Conservation (phyloP, 2,797 vertebrate genomes). For the Pangasius macronema region DNA sequence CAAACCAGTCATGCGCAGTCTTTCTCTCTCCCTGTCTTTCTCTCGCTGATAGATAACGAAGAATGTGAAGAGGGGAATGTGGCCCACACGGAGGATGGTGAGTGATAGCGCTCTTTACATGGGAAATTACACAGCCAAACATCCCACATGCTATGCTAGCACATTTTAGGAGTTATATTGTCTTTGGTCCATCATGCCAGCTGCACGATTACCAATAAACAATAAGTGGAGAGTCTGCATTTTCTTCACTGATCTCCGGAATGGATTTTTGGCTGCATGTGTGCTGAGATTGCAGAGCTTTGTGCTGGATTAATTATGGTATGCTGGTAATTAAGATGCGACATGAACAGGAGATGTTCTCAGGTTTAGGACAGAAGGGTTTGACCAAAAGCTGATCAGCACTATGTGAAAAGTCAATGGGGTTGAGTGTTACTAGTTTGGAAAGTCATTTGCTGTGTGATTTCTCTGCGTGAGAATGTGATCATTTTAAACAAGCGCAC, state of each 20-base stretch:
- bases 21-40: slow-evolving; percentile 52
- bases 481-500: slow-evolving; percentile 15
- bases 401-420: slow-evolving; percentile 3
- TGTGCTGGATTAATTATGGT: slow-evolving; percentile 15
- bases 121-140: slow-evolving; percentile 4
- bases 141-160: background rate
- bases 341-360: background rate
- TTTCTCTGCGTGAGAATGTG: background rate
- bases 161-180: slow-evolving; percentile 7
- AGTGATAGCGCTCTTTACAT: slow-evolving; percentile 64
- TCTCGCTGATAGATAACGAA: slow-evolving; percentile 69
- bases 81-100: slow-evolving; percentile 72
- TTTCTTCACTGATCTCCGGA: slow-evolving; percentile 6
- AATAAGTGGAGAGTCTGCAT: slow-evolving; percentile 38
- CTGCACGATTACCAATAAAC: slow-evolving; percentile 43
- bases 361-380: slow-evolving; percentile 19
- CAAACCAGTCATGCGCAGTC: background rate
- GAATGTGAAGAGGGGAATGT: slow-evolving; percentile 66
- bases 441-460: slow-evolving; percentile 34
- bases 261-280: slow-evolving; percentile 17
- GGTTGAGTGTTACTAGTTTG: slow-evolving; percentile 36
- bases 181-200: slow-evolving; percentile 27
- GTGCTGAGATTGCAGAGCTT: slow-evolving; percentile 10
- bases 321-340: slow-evolving; percentile 38
- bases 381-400: slow-evolving; percentile 37